These are phyloP conservation scores for Aporophyla nigra DNA, from an alignment of 2,888 invertebrate genomes.

Conservation along the genomic window DNA sequence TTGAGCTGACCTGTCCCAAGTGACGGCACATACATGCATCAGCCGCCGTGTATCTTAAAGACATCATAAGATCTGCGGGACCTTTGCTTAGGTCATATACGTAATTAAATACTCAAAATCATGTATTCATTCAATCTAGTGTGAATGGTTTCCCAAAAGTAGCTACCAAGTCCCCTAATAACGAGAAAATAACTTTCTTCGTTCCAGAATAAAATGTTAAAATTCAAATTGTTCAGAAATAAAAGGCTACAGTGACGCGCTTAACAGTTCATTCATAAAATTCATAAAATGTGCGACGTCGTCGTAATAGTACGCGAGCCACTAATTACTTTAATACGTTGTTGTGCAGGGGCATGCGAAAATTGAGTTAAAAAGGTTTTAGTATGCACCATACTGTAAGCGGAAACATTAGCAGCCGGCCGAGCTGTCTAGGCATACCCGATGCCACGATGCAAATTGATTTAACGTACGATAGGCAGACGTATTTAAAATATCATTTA, in stretches of 20 bases:
- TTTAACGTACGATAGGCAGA: neutral
- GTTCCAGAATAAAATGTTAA: neutral
- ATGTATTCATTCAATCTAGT: too few relatives aligned
- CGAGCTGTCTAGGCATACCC: slow-evolving; percentile 7
- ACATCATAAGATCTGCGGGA: too few relatives aligned
- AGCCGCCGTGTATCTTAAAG: too few relatives aligned
- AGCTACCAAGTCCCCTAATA: neutral
- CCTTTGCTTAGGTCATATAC: too few relatives aligned
- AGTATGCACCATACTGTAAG: slow-evolving; percentile 24
- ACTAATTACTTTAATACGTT: slow-evolving; percentile 12
- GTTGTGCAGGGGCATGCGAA: slow-evolving; percentile 29
- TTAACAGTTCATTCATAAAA: slow-evolving; percentile 2
- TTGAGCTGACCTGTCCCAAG: too few relatives aligned
- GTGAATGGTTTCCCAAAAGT: neutral
- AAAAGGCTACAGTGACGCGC: neutral
- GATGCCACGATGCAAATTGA: slow-evolving; percentile 13
- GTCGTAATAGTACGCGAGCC: slow-evolving; percentile 40
- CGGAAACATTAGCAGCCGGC: slow-evolving; percentile 45
- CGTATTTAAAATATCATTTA: slow-evolving; percentile 3
- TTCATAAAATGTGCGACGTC: slow-evolving; percentile 35
- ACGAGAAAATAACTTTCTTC: neutral
- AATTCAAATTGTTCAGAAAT: neutral
- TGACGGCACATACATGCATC: too few relatives aligned
- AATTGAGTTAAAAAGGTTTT: slow-evolving; percentile 33
- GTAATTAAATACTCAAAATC: too few relatives aligned